These are phyloP conservation scores for Syrmaticus mikado DNA, from an alignment of 2,113 vertebrate species.

Conservation along the genomic window DNA sequence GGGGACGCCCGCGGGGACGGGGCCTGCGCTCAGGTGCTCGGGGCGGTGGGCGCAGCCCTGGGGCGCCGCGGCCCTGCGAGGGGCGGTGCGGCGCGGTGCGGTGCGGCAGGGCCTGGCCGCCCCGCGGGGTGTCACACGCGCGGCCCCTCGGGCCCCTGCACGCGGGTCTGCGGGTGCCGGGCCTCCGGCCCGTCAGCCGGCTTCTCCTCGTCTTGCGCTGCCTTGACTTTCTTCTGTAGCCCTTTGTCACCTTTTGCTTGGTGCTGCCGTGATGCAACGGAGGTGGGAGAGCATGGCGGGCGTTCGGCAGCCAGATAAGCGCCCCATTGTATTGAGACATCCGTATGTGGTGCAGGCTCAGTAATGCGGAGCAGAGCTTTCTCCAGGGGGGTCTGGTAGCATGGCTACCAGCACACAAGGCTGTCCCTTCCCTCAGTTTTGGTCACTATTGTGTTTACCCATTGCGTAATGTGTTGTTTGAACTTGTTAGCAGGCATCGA, in stretches of 20 bases:
- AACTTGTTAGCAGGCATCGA: background rate
- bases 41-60: background rate
- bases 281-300: constrained; percentile 23
- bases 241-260: constrained; percentile 41
- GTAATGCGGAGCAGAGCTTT: background rate
- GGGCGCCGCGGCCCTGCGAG: background rate
- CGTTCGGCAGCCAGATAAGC: background rate
- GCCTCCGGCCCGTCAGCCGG: background rate
- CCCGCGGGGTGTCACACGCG: background rate
- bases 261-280: background rate
- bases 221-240: background rate
- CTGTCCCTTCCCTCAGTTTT: background rate
- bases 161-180: background rate
- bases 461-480: background rate
- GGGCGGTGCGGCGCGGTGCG: background rate
- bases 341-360: background rate
- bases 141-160: background rate
- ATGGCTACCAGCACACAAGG: background rate
- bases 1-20: background rate
- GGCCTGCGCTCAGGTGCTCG: background rate
- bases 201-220: background rate
- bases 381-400: background rate
- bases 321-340: background rate
- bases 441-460: constrained; percentile 11
- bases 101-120: background rate